Evolutionary conservation across 2,888 invertebrate species (phyloP).

Genomic region (Cristatella mucedo): DNA sequence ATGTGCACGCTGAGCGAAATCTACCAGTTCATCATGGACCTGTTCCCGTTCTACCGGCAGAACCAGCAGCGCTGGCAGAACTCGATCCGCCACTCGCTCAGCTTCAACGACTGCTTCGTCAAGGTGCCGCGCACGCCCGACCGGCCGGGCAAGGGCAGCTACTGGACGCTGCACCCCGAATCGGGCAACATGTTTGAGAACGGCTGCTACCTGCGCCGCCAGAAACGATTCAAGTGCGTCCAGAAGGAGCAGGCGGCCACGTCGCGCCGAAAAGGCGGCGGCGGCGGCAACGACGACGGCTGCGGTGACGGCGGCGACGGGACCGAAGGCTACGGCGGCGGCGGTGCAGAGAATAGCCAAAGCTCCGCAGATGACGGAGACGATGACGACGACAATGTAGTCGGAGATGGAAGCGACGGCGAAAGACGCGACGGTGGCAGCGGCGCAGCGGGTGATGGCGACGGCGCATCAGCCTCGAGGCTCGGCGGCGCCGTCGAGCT

Average conservation of each 20-base stretch:
- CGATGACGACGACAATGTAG: constrained; percentile 10
- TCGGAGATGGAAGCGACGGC: too few relatives aligned
- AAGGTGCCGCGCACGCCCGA: constrained; percentile 75
- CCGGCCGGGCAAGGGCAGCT: constrained; percentile 94
- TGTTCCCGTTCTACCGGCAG: constrained; percentile 94
- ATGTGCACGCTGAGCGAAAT: constrained; percentile 96
- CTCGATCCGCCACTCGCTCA: constrained; percentile 87
- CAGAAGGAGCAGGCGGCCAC: too few relatives aligned
- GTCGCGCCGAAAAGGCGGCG: too few relatives aligned
- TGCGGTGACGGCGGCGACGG: too few relatives aligned
- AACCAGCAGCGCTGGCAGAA: constrained; percentile 99
- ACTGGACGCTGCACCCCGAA: constrained; percentile 95
- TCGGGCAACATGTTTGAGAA: constrained; percentile 99
- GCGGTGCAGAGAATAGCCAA: too few relatives aligned
- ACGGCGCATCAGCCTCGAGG: too few relatives aligned
- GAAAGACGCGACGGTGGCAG: too few relatives aligned
- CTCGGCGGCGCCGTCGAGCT: too few relatives aligned
- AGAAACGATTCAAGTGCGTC: constrained; percentile 94
- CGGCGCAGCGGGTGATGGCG: too few relatives aligned
- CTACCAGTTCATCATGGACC: constrained; percentile 97
- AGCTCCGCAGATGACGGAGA: constrained; percentile 7
- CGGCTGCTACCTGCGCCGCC: constrained; percentile 85
- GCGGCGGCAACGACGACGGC: not conserved
- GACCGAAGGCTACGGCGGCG: too few relatives aligned
- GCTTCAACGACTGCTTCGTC: constrained; percentile 98